A percentile compares a stretch with the other conserved stretches of the same genome.
Evolutionary conservation across 1,140 invertebrate genomes (phyloP).

Genomic region (Battus philenor): DNA sequence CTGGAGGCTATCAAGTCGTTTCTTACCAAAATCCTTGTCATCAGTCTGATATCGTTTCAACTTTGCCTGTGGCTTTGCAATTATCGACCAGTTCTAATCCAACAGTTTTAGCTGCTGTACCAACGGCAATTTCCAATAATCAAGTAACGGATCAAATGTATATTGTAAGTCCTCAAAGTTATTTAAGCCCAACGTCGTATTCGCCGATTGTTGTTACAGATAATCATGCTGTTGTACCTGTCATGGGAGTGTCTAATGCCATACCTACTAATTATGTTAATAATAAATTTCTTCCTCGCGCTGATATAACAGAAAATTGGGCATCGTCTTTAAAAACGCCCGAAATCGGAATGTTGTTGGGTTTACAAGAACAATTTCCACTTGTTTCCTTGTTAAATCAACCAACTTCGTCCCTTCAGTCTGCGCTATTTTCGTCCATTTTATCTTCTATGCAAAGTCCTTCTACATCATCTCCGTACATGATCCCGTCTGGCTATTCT

Average conservation of each 20-base stretch:
- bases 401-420: slow-evolving; percentile 17
- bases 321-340: background rate
- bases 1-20: slow-evolving; percentile 5
- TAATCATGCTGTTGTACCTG: background rate
- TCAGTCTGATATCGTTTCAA: background rate
- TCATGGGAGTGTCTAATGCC: background rate
- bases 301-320: slow-evolving; percentile 4
- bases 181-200: slow-evolving; percentile 1
- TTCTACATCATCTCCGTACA: slow-evolving; percentile 17
- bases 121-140: background rate
- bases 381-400: slow-evolving; percentile 15
- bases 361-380: slow-evolving; percentile 4
- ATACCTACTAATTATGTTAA: background rate
- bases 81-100: slow-evolving; percentile 1
- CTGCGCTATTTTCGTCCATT: slow-evolving; percentile 9
- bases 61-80: background rate
- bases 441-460: slow-evolving; percentile 14
- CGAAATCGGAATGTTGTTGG: slow-evolving; percentile 3
- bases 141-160: slow-evolving; percentile 1
- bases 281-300: background rate
- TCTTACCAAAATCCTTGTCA: slow-evolving; percentile 11
- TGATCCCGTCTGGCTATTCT: slow-evolving; percentile 16
- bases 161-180: slow-evolving; percentile 6
- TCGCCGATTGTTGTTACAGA: slow-evolving; percentile 1
- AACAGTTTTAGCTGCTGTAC: slow-evolving; percentile 4